phyloP scores from a whole-genome alignment of 2,113 vertebrate species.

The Microcebus tavaratra region DNA sequence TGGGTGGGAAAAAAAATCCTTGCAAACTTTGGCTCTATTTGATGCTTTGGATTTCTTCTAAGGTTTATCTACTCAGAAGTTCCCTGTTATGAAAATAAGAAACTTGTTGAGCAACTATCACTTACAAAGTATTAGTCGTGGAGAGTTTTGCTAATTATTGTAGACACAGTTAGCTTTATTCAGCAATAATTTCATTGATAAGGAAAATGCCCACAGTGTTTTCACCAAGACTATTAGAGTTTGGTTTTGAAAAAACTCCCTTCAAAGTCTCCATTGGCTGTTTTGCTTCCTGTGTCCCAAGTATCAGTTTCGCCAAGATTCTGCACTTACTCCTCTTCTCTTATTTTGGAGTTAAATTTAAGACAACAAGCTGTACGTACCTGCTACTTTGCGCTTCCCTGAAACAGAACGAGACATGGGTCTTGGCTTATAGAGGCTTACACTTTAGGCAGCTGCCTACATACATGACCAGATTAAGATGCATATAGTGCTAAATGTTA shows the following conservation, averaged over 20 bases:
- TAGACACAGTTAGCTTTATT: background rate
- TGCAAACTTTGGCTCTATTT: conserved; percentile 14
- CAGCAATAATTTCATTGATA: background rate
- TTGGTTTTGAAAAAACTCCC: conserved; percentile 29
- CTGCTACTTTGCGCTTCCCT: background rate
- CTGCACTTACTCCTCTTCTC: background rate
- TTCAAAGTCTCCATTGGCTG: background rate
- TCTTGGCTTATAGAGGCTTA: background rate
- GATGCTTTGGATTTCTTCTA: conserved; percentile 1
- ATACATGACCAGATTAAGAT: background rate
- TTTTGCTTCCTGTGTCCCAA: background rate
- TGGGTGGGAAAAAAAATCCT: background rate
- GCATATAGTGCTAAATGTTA: background rate
- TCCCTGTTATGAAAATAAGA: conserved; percentile 6
- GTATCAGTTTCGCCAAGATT: background rate
- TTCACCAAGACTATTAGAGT: conserved; percentile 16
- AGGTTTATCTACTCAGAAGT: conserved; percentile 24
- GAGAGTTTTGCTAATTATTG: background rate
- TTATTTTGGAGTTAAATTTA: conserved; percentile 10
- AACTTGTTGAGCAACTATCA: background rate
- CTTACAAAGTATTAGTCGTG: background rate
- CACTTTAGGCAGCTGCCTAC: background rate
- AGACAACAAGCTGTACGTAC: background rate
- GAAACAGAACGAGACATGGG: background rate
- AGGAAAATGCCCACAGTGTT: conserved; percentile 18